phyloP scores from a whole-genome alignment of 2,113 vertebrate genomes.

The Paradoxurus hermaphroditus region DNA sequence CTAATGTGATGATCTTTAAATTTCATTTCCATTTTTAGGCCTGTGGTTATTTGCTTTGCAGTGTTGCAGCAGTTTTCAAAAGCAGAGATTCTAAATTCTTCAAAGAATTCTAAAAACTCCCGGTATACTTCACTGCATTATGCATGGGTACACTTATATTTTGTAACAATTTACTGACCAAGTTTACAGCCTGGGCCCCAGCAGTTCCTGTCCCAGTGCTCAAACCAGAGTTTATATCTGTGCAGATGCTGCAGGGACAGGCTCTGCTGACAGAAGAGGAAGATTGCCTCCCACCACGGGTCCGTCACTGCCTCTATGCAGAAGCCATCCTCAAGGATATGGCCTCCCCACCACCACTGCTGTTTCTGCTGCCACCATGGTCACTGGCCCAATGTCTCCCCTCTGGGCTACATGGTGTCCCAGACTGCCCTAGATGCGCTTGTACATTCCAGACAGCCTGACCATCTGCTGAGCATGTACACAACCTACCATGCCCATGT shows the following conservation, averaged over 20 bases:
- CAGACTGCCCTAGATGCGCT: neutral
- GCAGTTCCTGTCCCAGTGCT: neutral
- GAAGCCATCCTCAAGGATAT: neutral
- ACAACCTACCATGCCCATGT: neutral
- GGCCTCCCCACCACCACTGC: neutral
- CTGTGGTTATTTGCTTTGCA: neutral
- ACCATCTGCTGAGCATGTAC: neutral
- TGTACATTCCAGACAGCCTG: neutral
- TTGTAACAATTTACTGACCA: constrained; percentile 46
- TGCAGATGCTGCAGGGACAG: neutral
- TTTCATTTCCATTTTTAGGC: neutral
- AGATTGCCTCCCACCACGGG: neutral
- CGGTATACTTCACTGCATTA: neutral
- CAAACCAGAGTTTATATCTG: neutral
- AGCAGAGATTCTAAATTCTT: constrained; percentile 16
- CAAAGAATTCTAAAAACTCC: neutral
- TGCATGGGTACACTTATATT: neutral
- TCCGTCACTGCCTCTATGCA: neutral
- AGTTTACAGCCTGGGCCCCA: neutral
- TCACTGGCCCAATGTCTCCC: neutral
- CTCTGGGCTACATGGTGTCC: neutral
- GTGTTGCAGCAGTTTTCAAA: constrained; percentile 11
- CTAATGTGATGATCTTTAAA: neutral
- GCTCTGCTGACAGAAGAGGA: neutral
- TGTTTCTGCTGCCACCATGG: neutral